A percentile compares a stretch with the other conserved stretches of the same genome.
Conservation (phyloP, 92 coral and sea anemone species). For the Paramuricea clavata region DNA sequence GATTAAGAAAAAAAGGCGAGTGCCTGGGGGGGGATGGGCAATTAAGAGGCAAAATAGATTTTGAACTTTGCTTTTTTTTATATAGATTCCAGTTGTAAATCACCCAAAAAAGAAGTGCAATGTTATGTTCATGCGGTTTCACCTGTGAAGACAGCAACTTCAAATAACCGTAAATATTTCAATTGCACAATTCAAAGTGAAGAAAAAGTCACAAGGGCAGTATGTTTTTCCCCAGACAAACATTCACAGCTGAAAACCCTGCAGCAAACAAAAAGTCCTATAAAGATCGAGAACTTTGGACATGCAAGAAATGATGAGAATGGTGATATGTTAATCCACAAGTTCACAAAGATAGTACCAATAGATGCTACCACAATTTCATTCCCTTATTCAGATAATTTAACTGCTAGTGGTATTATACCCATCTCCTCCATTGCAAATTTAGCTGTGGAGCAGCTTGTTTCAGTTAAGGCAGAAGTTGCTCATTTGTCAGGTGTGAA, state of each 20-base stretch:
- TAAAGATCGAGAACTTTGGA: conserved; percentile 32
- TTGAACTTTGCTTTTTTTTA: no score
- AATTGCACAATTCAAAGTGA: conserved; percentile 47
- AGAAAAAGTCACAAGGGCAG: conserved; percentile 44
- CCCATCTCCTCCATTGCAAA: conserved; percentile 38
- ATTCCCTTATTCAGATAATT: conserved; percentile 2
- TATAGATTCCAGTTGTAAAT: background rate
- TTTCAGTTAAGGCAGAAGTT: conserved; percentile 60
- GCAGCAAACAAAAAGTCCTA: conserved; percentile 44
- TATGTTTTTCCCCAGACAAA: conserved; percentile 50
- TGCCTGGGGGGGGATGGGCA: no score
- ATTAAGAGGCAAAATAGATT: no score
- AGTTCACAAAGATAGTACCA: conserved; percentile 24
- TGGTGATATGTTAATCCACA: conserved; percentile 26
- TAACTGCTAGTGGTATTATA: conserved; percentile 4
- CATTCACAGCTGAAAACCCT: conserved; percentile 35
- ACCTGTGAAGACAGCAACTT: background rate
- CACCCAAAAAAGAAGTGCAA: background rate
- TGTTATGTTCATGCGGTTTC: conserved; percentile 12
- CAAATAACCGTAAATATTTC: conserved; percentile 23
- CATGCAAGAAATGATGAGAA: conserved; percentile 15
- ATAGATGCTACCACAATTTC: background rate
- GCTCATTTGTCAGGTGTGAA: conserved; percentile 52
- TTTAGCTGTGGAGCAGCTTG: conserved; percentile 59
- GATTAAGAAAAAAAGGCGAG: no score